Conservation (phyloP, 1,140 invertebrate genomes). For the Rhagoletis zephyria region DNA sequence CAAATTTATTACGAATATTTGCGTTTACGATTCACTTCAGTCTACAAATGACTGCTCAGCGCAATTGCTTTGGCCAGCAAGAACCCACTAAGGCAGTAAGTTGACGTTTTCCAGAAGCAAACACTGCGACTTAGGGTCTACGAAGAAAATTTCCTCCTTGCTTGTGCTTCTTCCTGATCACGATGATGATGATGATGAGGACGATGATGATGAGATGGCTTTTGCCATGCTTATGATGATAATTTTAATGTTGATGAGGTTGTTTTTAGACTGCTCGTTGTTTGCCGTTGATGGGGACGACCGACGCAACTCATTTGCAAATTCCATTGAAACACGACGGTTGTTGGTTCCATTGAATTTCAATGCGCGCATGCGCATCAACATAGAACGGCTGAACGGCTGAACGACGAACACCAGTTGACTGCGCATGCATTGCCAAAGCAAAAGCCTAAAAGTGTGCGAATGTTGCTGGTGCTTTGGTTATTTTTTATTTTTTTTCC, state of each 20-base stretch:
- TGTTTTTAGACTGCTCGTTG: constrained; percentile 5
- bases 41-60: background rate
- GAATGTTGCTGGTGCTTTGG: no score
- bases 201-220: background rate
- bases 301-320: constrained; percentile 71
- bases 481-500: background rate
- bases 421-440: background rate
- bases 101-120: background rate
- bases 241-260: constrained; percentile 4
- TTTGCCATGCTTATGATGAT: no score
- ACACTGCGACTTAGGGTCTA: background rate
- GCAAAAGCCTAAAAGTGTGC: background rate
- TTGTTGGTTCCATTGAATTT: constrained; percentile 53
- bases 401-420: constrained; percentile 3
- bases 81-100: background rate
- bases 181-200: background rate
- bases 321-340: constrained; percentile 72
- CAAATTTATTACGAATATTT: constrained; percentile 48
- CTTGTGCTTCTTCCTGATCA: no score
- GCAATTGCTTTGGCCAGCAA: constrained; percentile 1
- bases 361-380: constrained; percentile 43
- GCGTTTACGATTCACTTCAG: constrained; percentile 52
- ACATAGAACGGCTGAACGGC: background rate
- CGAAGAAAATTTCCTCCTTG: no score
- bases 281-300: constrained; percentile 21